A percentile compares a stretch with the other conserved stretches of the same genome.
phyloP scores from a whole-genome alignment of 2,888 invertebrate species.

The Myathropa florea region DNA sequence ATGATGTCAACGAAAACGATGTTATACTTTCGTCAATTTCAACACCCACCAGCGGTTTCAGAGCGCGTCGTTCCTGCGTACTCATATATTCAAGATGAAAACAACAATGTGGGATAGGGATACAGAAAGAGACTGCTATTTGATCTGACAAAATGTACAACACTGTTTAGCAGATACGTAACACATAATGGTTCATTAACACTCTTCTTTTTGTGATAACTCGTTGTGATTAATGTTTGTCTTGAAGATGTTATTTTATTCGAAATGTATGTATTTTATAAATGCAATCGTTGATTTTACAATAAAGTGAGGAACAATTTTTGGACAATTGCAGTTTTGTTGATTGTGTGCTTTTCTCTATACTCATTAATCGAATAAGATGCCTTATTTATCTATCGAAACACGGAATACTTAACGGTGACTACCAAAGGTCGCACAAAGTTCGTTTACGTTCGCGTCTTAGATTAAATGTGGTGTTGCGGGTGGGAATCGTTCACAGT shows the following conservation, averaged over 20 bases:
- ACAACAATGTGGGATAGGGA: slow-evolving; percentile 51
- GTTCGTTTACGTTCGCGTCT: no score
- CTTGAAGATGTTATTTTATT: not conserved
- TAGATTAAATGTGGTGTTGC: no score
- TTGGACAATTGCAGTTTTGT: not conserved
- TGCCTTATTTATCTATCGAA: not conserved
- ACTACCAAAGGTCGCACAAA: no score
- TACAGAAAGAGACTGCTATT: not conserved
- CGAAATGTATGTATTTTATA: not conserved
- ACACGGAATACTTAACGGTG: no score
- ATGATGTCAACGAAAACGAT: slow-evolving; percentile 42
- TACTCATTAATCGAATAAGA: not conserved
- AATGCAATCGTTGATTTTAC: not conserved
- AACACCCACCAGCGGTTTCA: not conserved
- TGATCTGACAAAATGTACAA: not conserved
- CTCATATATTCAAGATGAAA: slow-evolving; percentile 42
- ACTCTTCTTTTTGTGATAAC: not conserved
- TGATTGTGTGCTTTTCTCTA: not conserved
- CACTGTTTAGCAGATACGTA: not conserved
- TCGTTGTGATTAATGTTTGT: not conserved
- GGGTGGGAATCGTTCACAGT: no score
- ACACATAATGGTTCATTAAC: not conserved
- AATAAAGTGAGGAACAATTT: not conserved
- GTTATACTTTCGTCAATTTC: slow-evolving; percentile 44
- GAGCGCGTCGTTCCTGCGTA: slow-evolving; percentile 27